A percentile compares a stretch with the other conserved stretches of the same genome.
phyloP scores from a whole-genome alignment of 2,797 vertebrate genomes.

The Anniella stebbinsi region DNA sequence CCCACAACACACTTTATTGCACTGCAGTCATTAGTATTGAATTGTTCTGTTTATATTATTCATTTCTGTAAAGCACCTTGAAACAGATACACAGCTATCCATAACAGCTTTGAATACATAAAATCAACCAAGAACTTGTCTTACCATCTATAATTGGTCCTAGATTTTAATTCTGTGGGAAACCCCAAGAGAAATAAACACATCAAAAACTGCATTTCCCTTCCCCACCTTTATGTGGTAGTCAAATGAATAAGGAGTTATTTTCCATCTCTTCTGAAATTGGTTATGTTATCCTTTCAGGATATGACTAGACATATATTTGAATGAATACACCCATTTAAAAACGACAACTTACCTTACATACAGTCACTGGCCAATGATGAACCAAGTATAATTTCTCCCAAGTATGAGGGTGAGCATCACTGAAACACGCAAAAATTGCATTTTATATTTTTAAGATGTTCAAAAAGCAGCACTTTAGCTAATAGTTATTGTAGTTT shows the following conservation, averaged over 20 bases:
- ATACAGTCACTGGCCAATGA: slow-evolving; percentile 77
- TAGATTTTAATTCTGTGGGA: background rate
- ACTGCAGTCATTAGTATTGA: background rate
- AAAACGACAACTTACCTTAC: slow-evolving; percentile 68
- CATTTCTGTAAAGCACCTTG: background rate
- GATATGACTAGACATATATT: background rate
- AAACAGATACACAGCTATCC: background rate
- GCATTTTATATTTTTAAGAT: slow-evolving; percentile 3
- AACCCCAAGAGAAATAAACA: background rate
- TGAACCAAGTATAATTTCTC: slow-evolving; percentile 71
- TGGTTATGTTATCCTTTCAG: background rate
- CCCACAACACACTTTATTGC: background rate
- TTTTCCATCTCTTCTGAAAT: background rate
- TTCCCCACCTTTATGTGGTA: background rate
- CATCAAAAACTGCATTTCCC: background rate
- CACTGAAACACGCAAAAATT: slow-evolving; percentile 45
- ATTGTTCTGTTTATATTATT: background rate
- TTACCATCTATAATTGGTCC: background rate
- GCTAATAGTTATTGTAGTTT: background rate
- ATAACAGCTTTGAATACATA: background rate
- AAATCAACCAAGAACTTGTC: background rate
- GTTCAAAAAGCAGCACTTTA: slow-evolving; percentile 33
- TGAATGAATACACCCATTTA: background rate
- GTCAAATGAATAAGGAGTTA: background rate
- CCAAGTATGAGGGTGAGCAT: slow-evolving; percentile 56